Evolutionary conservation across 2,113 vertebrate species (phyloP), one percentile per base, ranked within the genome.

Genomic region (Rostratula benghalensis): DNA sequence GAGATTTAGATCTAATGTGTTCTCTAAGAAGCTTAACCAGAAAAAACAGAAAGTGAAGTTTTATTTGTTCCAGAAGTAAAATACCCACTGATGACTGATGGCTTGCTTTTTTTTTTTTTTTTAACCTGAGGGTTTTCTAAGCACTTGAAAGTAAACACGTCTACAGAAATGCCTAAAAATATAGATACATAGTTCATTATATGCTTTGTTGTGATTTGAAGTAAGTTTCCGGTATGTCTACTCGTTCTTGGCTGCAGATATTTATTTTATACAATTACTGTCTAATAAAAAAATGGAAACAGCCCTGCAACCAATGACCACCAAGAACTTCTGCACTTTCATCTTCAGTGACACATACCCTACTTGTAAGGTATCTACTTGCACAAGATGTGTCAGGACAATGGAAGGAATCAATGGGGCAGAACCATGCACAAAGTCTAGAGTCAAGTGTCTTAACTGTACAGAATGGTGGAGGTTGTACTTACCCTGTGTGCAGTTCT

Each of bases 271-370:
- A 33, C 25, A 76, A 21, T 64, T 68, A 24, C 21, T n/a, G 5
- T 17, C 41, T 63, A 48, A 82, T 30, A 50, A 77, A 68, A 23
- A 12, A 2, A 0, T 48, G 37, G 48, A 78, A 78, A n/a, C 25
- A 31, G 28, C 0, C 1, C 54, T 64, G 70, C n/a, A 73, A 22
- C 3, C 33, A 31, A 6, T 10, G 13, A 43, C 6, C 4, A 60
- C 31, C 7, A 46, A 50, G 67, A 33, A 3, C 0, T 24, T 20
- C 10, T n/a, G 11, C 19, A 6, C 20, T 61, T 10, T 27, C 19
- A 16, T 51, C 35, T 16, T 76, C 27, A 17, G 79, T 28, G 30
- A 2, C 25, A n/a, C 1, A 30, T 4, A n/a, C 3, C 3, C 10
- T 57, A n/a, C 30, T 28, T 50, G 46, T 11, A 10, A 10, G 22